Percentiles rank a stretch among this genome's conserved stretches.
phyloP scores from a whole-genome alignment of 2,888 invertebrate species.

The Drosophila diplacantha region DNA sequence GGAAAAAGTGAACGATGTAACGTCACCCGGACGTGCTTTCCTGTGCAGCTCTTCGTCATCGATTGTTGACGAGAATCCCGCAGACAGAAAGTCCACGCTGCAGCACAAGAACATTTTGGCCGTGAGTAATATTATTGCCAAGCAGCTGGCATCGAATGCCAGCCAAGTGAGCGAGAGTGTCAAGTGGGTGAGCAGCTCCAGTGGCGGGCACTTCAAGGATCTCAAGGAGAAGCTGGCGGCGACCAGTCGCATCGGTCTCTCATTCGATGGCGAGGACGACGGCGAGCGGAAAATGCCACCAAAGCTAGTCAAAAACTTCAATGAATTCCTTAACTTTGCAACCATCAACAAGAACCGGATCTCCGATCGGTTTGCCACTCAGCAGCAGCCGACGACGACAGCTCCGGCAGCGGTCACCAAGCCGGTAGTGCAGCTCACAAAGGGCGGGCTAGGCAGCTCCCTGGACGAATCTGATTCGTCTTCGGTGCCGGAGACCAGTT shows the following conservation, averaged over 20 bases:
- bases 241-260: conserved; percentile 77
- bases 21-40: conserved; percentile 49
- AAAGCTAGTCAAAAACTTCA: conserved; percentile 86
- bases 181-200: conserved; percentile 72
- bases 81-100: conserved; percentile 45
- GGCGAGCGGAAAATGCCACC: conserved; percentile 71
- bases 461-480: conserved; percentile 79
- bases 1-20: conserved; percentile 1
- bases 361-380: conserved; percentile 71
- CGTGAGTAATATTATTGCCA: conserved; percentile 75
- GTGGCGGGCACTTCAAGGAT: conserved; percentile 80
- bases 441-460: conserved; percentile 75
- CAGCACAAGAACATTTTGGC: conserved; percentile 73
- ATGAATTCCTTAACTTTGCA: conserved; percentile 89
- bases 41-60: conserved; percentile 59
- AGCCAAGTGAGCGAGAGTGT: conserved; percentile 66
- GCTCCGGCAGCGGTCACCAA: conserved; percentile 27
- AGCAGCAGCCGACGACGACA: conserved; percentile 56
- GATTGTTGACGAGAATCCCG: conserved; percentile 37
- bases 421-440: conserved; percentile 79
- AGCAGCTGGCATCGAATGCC: conserved; percentile 71
- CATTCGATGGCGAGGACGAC: conserved; percentile 54
- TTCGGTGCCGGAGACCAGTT: conserved; percentile 74
- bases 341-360: conserved; percentile 82
- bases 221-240: conserved; percentile 80